Conservation (phyloP, 1,140 invertebrate species). For the Drosophila kurseongensis region DNA sequence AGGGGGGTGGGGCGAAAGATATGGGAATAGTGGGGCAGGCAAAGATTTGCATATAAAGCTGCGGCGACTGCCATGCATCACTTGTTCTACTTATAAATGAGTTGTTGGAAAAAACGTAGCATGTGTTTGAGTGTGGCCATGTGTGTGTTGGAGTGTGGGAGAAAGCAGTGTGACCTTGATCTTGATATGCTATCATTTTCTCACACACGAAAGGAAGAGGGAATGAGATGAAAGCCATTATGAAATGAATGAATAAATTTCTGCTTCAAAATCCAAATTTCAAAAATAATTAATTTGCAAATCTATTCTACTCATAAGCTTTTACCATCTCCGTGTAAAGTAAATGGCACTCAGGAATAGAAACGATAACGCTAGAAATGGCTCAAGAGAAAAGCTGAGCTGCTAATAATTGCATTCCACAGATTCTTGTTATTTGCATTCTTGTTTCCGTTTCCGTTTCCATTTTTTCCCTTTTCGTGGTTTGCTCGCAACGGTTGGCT, state of each 20-base stretch:
- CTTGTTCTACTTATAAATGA: constrained; percentile 57
- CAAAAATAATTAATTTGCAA: too few relatives aligned
- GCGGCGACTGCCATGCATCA: constrained; percentile 29
- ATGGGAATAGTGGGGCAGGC: constrained; percentile 1
- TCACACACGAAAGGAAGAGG: neutral
- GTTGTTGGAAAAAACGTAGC: constrained; percentile 12
- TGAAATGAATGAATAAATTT: constrained; percentile 1
- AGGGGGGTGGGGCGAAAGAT: neutral
- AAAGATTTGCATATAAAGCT: constrained; percentile 36
- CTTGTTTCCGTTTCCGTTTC: neutral
- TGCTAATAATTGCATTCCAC: constrained; percentile 4
- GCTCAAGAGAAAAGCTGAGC: neutral
- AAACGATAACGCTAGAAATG: neutral
- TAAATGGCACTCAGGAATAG: neutral
- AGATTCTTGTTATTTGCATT: constrained; percentile 29
- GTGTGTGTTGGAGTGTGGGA: constrained; percentile 10
- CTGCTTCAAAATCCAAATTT: neutral
- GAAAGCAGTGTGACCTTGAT: constrained; percentile 29
- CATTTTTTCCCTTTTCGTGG: constrained; percentile 8
- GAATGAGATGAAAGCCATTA: neutral
- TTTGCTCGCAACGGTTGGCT: neutral
- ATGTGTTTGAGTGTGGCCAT: constrained; percentile 9
- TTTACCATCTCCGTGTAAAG: too few relatives aligned
- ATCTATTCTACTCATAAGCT: too few relatives aligned
- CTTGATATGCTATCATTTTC: constrained; percentile 5